Conservation (phyloP, 1,140 invertebrate genomes). For the Micrasema longulum region DNA sequence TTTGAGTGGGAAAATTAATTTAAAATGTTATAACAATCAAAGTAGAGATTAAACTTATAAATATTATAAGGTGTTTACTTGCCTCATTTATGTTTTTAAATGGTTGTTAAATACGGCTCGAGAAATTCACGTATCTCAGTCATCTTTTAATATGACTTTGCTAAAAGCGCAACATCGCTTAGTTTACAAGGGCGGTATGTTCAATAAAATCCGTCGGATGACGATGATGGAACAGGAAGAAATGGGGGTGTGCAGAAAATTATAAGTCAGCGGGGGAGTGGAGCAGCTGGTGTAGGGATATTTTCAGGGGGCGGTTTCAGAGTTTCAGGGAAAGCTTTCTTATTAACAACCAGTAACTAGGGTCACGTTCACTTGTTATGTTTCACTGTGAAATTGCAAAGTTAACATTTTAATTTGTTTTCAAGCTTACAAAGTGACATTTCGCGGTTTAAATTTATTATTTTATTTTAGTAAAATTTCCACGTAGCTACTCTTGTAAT, state of each 20-base stretch:
- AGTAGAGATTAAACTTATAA: no score
- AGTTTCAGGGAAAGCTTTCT: not conserved
- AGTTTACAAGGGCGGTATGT: slow-evolving; percentile 1
- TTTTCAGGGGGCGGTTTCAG: not conserved
- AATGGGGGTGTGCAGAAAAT: slow-evolving; percentile 47
- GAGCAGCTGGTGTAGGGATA: slow-evolving; percentile 33
- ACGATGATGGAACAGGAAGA: slow-evolving; percentile 44
- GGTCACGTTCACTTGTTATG: slow-evolving; percentile 29
- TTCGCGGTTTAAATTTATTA: slow-evolving; percentile 25
- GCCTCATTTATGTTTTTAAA: no score
- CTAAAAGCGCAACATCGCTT: not conserved
- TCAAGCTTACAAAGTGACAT: slow-evolving; percentile 9
- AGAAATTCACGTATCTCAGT: no score
- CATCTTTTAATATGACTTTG: no score
- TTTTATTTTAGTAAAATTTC: no score
- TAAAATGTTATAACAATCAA: no score
- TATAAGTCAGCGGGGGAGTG: slow-evolving; percentile 47
- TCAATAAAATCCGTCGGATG: slow-evolving; percentile 39
- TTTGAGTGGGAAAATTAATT: no score
- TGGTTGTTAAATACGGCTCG: no score
- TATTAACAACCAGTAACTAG: slow-evolving; percentile 24
- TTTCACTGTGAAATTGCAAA: slow-evolving; percentile 33
- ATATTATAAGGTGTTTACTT: no score
- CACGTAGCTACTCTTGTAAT: no score
- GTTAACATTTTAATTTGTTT: slow-evolving; percentile 30